Percentiles rank a stretch among this genome's conserved stretches.
Evolutionary conservation across 2,888 invertebrate genomes (phyloP).

Genomic region (Torymus tubicola): DNA sequence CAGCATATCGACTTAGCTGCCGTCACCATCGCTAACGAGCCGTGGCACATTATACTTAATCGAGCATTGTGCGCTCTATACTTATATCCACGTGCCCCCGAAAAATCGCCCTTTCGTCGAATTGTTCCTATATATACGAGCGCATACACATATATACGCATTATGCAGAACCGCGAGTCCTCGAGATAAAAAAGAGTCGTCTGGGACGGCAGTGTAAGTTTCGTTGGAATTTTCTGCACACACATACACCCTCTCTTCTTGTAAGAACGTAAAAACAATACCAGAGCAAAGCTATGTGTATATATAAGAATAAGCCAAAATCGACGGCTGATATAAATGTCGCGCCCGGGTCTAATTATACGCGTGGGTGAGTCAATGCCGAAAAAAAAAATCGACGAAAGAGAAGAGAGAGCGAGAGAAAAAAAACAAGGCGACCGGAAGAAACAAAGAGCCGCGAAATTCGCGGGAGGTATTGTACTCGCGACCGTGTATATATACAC

Average conservation of each 20-base stretch:
- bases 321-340: constrained; percentile 38
- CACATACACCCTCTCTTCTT: background rate
- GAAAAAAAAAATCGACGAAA: too few species aligned
- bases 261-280: background rate
- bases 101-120: constrained; percentile 31
- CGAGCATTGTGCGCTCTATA: constrained; percentile 10
- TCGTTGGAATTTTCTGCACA: constrained; percentile 6
- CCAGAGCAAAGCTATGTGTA: background rate
- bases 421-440: background rate
- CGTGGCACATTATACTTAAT: constrained; percentile 29
- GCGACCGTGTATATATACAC: too few species aligned
- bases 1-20: constrained; percentile 14
- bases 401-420: background rate
- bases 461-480: background rate
- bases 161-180: too few species aligned
- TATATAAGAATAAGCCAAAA: background rate
- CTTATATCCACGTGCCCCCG: constrained; percentile 18
- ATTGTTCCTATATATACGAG: background rate
- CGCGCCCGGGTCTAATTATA: constrained; percentile 49
- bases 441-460: background rate
- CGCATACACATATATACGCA: background rate
- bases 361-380: too few species aligned
- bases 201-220: background rate
- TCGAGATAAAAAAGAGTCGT: background rate
- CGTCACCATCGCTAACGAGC: constrained; percentile 28